Evolutionary conservation across 2,113 vertebrate species (phyloP), one percentile per base, ranked within the genome.

Genomic region (Ciconia maguari): DNA sequence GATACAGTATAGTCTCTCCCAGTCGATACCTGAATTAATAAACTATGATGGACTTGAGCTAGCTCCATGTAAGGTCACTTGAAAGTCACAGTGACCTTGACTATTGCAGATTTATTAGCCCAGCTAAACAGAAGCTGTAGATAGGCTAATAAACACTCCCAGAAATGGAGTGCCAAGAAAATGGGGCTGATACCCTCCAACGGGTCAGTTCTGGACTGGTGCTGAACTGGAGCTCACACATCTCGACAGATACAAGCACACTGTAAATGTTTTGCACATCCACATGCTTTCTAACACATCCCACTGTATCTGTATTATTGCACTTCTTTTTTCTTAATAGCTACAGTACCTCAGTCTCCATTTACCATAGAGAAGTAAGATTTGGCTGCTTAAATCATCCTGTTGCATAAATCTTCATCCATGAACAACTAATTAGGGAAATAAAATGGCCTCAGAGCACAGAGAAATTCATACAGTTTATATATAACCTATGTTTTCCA

Each of bases 1-100:
- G 70, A 71, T 55, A 71, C 52, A 48, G n/a, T 25, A n/a, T 20
- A 82, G 32, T 44, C 41, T 87, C 58, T 91, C 51, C 49, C 52
- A 76, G 84, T 89, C 91, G 87, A 89, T 61, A 89, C 8, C n/a
- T 18, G 65, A 71, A 96, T 85, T 91, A 93, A 87, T 89, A 96
- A 91, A 79, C 52, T 57, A 48, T 46, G 22, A 58, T 75, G 41
- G 81, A 72, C 57, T 30, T 22, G 20, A 65, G 52, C 52, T 85
- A 52, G 81, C 24, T 82, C 20, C 52, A 41, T 1, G 1, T 30
- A 82, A 91, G 36, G 44, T 94, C 48, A 89, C 30, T 29, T 84
- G 49, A 69, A 94, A 95, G 91, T 66, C 55, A 72, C 55, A 78
- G 51, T 18, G 24, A 81, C 48, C 48, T 64, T 25, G 30, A 60